Percentiles rank a stretch among this genome's conserved stretches.
phyloP scores from a whole-genome alignment of 2,888 invertebrate species.

The Nebria salina region DNA sequence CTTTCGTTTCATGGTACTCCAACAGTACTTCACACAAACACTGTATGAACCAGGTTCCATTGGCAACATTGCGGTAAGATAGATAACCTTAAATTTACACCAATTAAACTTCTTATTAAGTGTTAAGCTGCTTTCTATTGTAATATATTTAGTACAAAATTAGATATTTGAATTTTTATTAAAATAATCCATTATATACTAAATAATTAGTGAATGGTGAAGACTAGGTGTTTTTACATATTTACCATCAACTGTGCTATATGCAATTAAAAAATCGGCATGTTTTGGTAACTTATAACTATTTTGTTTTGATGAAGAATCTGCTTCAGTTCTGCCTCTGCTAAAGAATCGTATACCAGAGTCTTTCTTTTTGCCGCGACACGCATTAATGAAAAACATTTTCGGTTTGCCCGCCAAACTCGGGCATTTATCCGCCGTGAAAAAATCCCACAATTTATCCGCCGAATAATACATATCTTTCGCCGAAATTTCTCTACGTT shows the following conservation, averaged over 20 bases:
- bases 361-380: conserved; percentile 34
- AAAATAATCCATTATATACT: no score
- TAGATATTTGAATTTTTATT: no score
- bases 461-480: conserved; percentile 61
- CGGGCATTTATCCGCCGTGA: conserved; percentile 62
- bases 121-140: no score
- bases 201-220: not conserved
- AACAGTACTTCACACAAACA: conserved; percentile 64
- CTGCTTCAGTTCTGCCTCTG: conserved; percentile 33
- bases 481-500: conserved; percentile 48
- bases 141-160: no score
- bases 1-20: conserved; percentile 61
- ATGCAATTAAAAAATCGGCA: conserved; percentile 38
- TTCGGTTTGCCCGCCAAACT: conserved; percentile 66
- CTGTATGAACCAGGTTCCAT: conserved; percentile 71
- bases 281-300: conserved; percentile 35
- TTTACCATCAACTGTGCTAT: conserved; percentile 40
- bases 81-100: conserved; percentile 62
- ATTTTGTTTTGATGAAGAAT: conserved; percentile 22
- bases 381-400: conserved; percentile 62
- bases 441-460: conserved; percentile 61
- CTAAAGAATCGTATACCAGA: conserved; percentile 28
- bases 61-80: conserved; percentile 66
- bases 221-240: not conserved
- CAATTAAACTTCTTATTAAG: not conserved